Evolutionary conservation across 2,888 invertebrate species (phyloP), one percentile per base, ranked within the genome.

Genomic region (Yponomeuta evonymella): DNA sequence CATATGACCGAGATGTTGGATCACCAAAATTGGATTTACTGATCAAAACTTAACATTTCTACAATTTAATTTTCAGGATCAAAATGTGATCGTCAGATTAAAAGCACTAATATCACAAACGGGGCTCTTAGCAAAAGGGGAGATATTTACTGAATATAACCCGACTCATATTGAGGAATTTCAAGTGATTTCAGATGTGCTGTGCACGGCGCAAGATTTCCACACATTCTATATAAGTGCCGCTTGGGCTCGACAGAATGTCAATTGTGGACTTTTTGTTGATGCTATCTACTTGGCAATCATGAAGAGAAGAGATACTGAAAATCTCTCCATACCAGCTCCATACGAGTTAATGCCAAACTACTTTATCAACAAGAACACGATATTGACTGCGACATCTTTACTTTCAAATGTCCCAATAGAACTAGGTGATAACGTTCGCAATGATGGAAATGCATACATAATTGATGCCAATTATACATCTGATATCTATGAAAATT

Each of bases 261-360:
- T 94, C 8, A 95, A 95, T 81, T 95, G 95, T 75, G 93, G 94
- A 33, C 79, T 94, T 73, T 95, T 94, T 81, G 83, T 94, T 0
- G 94, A 95, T 78, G 93, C 94, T 30, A 84, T 95, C 70, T 93
- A 94, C 74, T 85, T 94, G 36, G 94, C 94, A 48, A 81, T 94
- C 58, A 77, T 93, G 62, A 93, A 93, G 73, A 94, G 95, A 73
- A 86, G 83, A 67, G 95, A 95, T 73, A 92, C 93, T 72, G 87
- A 89, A 75, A 92, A 91, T 75, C 78, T 96, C 67, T 92, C 93
- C 9, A 74, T 95, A 65, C 95, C 96, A 29, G 93, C 95, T 0
- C 89, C 94, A 1, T 95, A 95, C 78, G 95, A 96, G 85, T 82
- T 95, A 65, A 79, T 94, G 72, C 96, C 96, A 0, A 94, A 95